phyloP scores from a whole-genome alignment of 2,888 invertebrate genomes.

The Geotrupes spiniger region DNA sequence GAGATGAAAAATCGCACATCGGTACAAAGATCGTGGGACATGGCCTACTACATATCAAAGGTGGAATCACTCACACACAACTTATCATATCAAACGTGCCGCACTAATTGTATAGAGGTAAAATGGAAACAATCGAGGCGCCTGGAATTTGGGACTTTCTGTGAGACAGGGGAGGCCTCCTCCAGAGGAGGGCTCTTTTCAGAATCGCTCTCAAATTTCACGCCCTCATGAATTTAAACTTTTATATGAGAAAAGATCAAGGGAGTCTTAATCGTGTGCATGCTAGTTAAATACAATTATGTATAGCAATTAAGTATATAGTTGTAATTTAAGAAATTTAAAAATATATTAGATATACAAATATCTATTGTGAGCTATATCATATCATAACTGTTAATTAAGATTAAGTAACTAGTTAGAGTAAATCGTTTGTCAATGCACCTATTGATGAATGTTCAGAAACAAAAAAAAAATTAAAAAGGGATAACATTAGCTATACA shows the following conservation, averaged over 20 bases:
- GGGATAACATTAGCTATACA: slow-evolving; percentile 37
- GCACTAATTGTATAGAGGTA: slow-evolving; percentile 39
- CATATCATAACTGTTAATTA: slow-evolving; percentile 26
- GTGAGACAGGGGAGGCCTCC: slow-evolving; percentile 23
- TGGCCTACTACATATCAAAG: slow-evolving; percentile 45
- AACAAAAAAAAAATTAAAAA: background rate
- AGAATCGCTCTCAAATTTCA: slow-evolving; percentile 12
- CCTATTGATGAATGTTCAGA: slow-evolving; percentile 11
- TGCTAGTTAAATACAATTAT: slow-evolving; percentile 28
- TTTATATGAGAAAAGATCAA: slow-evolving; percentile 4
- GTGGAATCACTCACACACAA: slow-evolving; percentile 33
- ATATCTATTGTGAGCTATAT: slow-evolving; percentile 20
- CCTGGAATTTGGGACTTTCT: slow-evolving; percentile 12
- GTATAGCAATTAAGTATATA: background rate
- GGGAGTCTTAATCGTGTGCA: slow-evolving; percentile 25
- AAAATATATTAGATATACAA: slow-evolving; percentile 8
- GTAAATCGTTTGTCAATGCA: slow-evolving; percentile 12
- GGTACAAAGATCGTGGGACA: slow-evolving; percentile 34
- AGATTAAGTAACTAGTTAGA: slow-evolving; percentile 11
- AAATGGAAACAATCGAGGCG: slow-evolving; percentile 2
- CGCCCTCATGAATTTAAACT: slow-evolving; percentile 6
- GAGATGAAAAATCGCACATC: slow-evolving; percentile 20
- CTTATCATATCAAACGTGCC: slow-evolving; percentile 43
- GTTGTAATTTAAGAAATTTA: slow-evolving; percentile 11
- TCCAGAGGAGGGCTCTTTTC: slow-evolving; percentile 5